Base-by-base conservation (phyloP, 2,888 invertebrate genomes). In the Melinopterus prodromus region DNA sequence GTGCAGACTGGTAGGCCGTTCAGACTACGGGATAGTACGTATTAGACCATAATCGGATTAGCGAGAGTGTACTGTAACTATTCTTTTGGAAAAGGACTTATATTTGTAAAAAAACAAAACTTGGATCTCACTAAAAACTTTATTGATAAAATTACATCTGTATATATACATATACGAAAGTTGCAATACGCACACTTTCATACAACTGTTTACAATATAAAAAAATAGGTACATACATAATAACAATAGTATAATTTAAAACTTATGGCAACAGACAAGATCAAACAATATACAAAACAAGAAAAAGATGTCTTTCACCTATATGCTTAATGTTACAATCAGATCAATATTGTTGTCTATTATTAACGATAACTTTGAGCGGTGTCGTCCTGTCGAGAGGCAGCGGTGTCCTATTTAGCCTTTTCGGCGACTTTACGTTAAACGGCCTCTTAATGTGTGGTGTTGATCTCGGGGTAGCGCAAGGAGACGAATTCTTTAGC, bases 381-480 rank as follows among this genome's bases (percentile, higher is more conserved):
- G 94, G 94, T 0, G 94, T 94, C 83, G 91, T 91, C 12, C 88
- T 91, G 81, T 91, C 91, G 7, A 88, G 86, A 36, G 87, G 85
- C 12, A 86, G 85, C 9, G 92, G 91, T 0, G 93, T 90, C 69
- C 91, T 88, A 81, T 89, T 90, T 15, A 92, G 87, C 81, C 90
- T 90, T 84, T 92, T 92, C 0, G 93, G 91, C 4, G 93, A 90
- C 82, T 90, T 91, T 5, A 89, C 90, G 80, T 90, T 90, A 37
- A 94, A 87, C 7, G 92, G 89, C 85, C 91, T 92, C 84, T 92
- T 94, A 82, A 94, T 90, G 76, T 91, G 90, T 3, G 94, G 94
- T 3, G 90, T 89, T 35, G 82, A 85, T 81, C 86, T 89, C 77
- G 87, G 87, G 7, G 86, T 85, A 14, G 81, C 81, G 84, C 83